Evolutionary conservation across 2,888 invertebrate genomes (phyloP), one percentile per base, ranked within the genome.

Genomic region (Hypselothyrea guttata): DNA sequence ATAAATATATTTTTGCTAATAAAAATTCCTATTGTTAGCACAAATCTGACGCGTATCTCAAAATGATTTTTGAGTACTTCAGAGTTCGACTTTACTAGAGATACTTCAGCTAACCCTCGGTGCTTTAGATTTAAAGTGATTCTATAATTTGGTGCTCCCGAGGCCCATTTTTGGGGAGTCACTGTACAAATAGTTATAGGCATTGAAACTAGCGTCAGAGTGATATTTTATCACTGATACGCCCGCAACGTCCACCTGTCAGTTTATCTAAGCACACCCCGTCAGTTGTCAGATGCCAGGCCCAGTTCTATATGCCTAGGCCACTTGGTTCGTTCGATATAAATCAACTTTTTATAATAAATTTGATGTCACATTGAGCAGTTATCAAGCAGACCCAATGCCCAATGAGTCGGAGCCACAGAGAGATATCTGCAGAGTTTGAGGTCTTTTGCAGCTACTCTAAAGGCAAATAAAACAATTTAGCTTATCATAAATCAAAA

Each of bases 301-400:
- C 31, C 33, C 48, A 22, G 22, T 4, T 5, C 22, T 5, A 5
- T 5, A 5, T 22, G 22, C 22, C 22, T 5, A 22, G 22, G 22
- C 5, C 22, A 4, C 22, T 22, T 22, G 22, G 59, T 38, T 15
- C 37, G 22, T 40, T 55, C 74, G 86, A 85, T 85, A 85, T 85
- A 86, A 83, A 86, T 86, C 85, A 86, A 75, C 68, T 42, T 48
- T 64, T 57, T 67, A 76, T 79, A 63, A 83, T 79, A 72, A 76
- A 70, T 83, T 67, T 48, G 66, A 48, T 78, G 77, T 73, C 84
- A 83, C 73, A 79, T 70, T 65, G 31, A 55, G 42, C 45, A 65
- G 76, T 71, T 77, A 82, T 68, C 68, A 71, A 37, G 40, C 35
- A 15, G 45, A 18, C 13, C 47, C 16, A 9, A 22, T 28, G 28